phyloP scores from a whole-genome alignment of 1,140 invertebrate species.

The Brachionus asplanchnoidis region DNA sequence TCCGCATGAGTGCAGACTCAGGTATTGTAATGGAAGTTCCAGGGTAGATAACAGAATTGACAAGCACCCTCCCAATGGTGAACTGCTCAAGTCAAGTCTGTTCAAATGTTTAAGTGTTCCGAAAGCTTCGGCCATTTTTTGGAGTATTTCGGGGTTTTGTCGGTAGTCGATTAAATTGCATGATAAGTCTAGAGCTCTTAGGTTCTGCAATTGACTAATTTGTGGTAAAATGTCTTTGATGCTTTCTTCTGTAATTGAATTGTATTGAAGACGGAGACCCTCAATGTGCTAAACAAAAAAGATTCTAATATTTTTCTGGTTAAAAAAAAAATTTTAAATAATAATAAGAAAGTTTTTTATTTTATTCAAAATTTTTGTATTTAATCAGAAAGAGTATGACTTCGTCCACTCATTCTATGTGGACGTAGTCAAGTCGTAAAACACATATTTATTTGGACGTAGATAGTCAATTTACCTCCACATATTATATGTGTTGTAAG shows the following conservation, averaged over 20 bases:
- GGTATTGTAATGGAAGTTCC: neutral
- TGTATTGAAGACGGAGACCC: conserved; percentile 38
- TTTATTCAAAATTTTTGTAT: neutral
- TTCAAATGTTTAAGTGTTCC: neutral
- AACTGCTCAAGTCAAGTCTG: conserved; percentile 19
- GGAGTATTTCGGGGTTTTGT: neutral
- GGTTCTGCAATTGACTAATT: neutral
- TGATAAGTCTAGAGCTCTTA: conserved; percentile 30
- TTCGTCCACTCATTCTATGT: too few relatives aligned
- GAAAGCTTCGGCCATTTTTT: neutral
- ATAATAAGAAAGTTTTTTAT: neutral
- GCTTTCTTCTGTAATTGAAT: conserved; percentile 34
- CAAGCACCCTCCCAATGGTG: conserved; percentile 14
- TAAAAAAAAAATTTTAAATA: neutral
- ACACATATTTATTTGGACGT: too few relatives aligned
- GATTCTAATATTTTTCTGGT: too few relatives aligned
- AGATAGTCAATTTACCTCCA: too few relatives aligned
- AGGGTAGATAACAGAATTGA: neutral
- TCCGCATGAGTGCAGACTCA: conserved; percentile 29
- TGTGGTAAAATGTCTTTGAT: conserved; percentile 10
- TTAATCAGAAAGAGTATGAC: too few relatives aligned
- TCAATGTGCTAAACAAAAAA: neutral
- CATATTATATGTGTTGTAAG: too few relatives aligned
- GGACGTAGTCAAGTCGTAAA: too few relatives aligned
- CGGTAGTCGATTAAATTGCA: conserved; percentile 39